Conservation (phyloP, 2,888 invertebrate species). For the Mythimna loreyi region DNA sequence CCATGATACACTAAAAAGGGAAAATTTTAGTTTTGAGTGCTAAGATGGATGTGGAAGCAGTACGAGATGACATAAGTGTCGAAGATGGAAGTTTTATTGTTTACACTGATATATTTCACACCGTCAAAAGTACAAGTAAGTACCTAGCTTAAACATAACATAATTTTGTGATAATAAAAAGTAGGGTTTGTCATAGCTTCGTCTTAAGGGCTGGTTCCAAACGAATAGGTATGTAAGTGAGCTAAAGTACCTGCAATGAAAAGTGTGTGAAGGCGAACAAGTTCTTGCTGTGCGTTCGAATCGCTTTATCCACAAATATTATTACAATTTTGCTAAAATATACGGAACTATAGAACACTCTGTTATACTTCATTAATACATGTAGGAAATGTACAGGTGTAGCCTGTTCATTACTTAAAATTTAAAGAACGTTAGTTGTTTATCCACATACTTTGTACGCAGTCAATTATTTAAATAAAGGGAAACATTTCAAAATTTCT, state of each 20-base stretch:
- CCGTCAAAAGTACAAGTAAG: conserved; percentile 52
- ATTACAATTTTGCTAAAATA: neutral
- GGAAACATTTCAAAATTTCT: neutral
- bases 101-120: conserved; percentile 67
- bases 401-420: neutral
- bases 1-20: conserved; percentile 43
- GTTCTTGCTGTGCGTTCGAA: conserved; percentile 17
- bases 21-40: conserved; percentile 36
- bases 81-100: conserved; percentile 81
- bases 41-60: conserved; percentile 81
- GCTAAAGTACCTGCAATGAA: conserved; percentile 11
- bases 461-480: neutral
- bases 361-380: neutral
- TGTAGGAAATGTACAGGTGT: neutral
- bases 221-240: neutral
- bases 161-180: neutral
- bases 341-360: no score
- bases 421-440: no score
- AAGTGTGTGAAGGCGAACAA: conserved; percentile 52
- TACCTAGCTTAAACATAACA: conserved; percentile 5
- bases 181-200: neutral
- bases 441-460: neutral
- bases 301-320: conserved; percentile 2
- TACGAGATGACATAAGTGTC: conserved; percentile 78
- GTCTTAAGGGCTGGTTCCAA: neutral